Conservation (phyloP, 2,888 invertebrate genomes). For the Monochamus alternatus region DNA sequence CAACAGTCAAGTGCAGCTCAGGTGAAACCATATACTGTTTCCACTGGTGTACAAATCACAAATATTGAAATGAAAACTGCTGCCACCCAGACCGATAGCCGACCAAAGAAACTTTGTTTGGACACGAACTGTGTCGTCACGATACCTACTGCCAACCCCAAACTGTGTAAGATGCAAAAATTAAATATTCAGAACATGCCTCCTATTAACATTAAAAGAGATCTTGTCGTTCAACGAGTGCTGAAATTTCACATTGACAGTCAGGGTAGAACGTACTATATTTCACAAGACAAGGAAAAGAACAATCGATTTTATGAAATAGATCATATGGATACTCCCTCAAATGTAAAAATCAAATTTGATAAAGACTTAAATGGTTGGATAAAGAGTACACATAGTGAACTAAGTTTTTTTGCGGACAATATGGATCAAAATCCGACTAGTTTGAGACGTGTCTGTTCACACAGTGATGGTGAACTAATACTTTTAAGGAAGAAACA, state of each 20-base stretch:
- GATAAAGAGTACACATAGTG: background rate
- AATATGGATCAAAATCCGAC: background rate
- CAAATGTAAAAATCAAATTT: background rate
- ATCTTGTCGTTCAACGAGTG: background rate
- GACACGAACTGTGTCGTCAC: background rate
- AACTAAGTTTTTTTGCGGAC: background rate
- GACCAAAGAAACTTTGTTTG: constrained; percentile 7
- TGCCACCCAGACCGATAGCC: constrained; percentile 10
- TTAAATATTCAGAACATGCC: constrained; percentile 21
- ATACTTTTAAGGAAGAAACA: background rate
- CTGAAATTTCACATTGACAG: constrained; percentile 3
- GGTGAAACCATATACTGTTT: background rate
- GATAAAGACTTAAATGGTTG: background rate
- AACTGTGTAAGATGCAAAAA: background rate
- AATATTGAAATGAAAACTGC: background rate
- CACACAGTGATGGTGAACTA: background rate
- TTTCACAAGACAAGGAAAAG: background rate
- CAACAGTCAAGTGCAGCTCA: constrained; percentile 8
- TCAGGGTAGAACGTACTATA: constrained; percentile 8
- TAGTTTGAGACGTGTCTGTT: background rate
- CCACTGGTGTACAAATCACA: background rate
- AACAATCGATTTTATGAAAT: constrained; percentile 18
- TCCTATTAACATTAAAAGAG: background rate
- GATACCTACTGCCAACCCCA: background rate
- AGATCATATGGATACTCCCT: background rate